Conservation (phyloP, 2,797 vertebrate species). For the Lepidocolaptes lacrymiger region DNA sequence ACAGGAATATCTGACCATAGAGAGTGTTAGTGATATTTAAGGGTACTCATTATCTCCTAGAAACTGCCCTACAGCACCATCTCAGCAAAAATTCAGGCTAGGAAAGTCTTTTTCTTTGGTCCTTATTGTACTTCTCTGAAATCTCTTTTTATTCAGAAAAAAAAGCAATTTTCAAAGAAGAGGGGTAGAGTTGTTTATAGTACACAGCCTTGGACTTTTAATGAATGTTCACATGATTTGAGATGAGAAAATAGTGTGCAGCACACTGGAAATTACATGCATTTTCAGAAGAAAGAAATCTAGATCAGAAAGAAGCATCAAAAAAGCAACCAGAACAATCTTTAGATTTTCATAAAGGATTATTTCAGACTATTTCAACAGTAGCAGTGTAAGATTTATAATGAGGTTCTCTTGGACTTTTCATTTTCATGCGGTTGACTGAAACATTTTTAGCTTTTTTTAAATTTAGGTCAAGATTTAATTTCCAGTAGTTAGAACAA, state of each 20-base stretch:
- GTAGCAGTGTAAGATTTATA: neutral
- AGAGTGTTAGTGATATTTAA: neutral
- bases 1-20: constrained; percentile 1
- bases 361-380: neutral
- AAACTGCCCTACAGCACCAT: neutral
- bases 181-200: neutral
- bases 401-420: constrained; percentile 27
- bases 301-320: neutral
- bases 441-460: constrained; percentile 45
- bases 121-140: neutral
- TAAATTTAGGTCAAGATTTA: constrained; percentile 72
- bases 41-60: neutral
- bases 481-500: constrained; percentile 69
- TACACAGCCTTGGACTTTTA: constrained; percentile 1
- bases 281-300: constrained; percentile 35
- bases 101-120: neutral
- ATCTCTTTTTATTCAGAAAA: constrained; percentile 6
- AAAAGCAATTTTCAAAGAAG: neutral
- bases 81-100: neutral
- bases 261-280: constrained; percentile 25
- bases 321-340: neutral
- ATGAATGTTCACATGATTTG: neutral
- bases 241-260: neutral
- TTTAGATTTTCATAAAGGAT: constrained; percentile 23
- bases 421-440: constrained; percentile 1